A percentile compares a stretch with the other conserved stretches of the same genome.
These are phyloP conservation scores for Drosophila subobscura DNA, from an alignment of 1,140 invertebrate genomes.

Conservation along the genomic window DNA sequence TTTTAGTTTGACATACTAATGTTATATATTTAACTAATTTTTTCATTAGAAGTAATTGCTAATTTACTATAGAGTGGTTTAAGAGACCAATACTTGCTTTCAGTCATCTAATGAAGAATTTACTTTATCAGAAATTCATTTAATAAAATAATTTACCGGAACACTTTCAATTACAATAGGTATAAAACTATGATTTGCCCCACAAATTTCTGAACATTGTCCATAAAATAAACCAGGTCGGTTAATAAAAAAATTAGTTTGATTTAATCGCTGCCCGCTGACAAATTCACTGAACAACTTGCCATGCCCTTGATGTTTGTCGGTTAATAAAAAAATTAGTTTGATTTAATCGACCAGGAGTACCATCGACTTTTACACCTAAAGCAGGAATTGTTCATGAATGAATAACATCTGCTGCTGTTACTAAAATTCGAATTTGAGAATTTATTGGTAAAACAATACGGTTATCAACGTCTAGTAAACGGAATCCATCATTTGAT, in stretches of 20 bases:
- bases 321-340: slow-evolving; percentile 85
- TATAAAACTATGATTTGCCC: slow-evolving; percentile 90
- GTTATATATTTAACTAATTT: slow-evolving; percentile 85
- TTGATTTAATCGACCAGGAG: slow-evolving; percentile 88
- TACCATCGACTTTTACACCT: slow-evolving; percentile 88
- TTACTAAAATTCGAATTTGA: slow-evolving; percentile 86
- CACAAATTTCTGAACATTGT: slow-evolving; percentile 92
- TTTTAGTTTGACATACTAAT: slow-evolving; percentile 86
- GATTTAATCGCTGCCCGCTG: no score
- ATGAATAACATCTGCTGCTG: slow-evolving; percentile 88
- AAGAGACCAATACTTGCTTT: slow-evolving; percentile 87
- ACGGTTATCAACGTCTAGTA: slow-evolving; percentile 88
- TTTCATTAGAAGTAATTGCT: slow-evolving; percentile 85
- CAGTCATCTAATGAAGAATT: slow-evolving; percentile 86
- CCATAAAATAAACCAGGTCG: slow-evolving; percentile 88
- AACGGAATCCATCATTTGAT: slow-evolving; percentile 84
- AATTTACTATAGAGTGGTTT: slow-evolving; percentile 84
- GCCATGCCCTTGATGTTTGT: no score
- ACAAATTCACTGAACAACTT: no score
- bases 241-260: no score
- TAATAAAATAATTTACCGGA: slow-evolving; percentile 85
- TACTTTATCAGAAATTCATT: slow-evolving; percentile 85
- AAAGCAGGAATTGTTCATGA: slow-evolving; percentile 87
- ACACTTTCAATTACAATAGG: slow-evolving; percentile 88
- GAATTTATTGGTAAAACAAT: slow-evolving; percentile 85